Evolutionary conservation across 2,888 invertebrate genomes (phyloP).

Genomic region (Isoperla grammatica): DNA sequence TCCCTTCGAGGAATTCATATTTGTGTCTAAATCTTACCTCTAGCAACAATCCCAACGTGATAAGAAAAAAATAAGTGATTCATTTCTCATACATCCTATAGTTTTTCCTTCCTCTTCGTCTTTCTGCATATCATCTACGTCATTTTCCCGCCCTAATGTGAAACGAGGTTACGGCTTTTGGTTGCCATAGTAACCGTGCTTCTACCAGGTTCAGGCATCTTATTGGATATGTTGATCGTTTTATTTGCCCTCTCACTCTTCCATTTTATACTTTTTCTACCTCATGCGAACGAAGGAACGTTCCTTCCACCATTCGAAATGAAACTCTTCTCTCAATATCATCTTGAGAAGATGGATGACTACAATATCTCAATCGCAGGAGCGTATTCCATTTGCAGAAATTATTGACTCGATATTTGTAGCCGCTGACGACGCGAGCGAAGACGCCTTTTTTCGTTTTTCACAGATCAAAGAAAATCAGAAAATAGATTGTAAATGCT

Average conservation of each 20-base stretch:
- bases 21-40: no score
- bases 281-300: not conserved
- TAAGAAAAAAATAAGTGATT: no score
- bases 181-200: constrained; percentile 26
- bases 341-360: not conserved
- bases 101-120: constrained; percentile 6
- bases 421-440: no score
- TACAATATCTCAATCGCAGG: not conserved
- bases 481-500: no score
- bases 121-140: not conserved
- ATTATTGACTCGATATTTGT: not conserved
- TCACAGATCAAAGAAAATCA: not conserved
- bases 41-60: no score
- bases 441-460: not conserved
- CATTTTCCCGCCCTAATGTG: constrained; percentile 26
- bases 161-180: constrained; percentile 25
- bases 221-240: constrained; percentile 29
- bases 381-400: not conserved
- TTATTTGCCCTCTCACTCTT: not conserved
- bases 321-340: not conserved
- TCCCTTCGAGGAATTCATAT: no score
- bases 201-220: constrained; percentile 25
- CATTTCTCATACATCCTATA: no score
- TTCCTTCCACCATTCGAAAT: not conserved
- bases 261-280: not conserved